Percentiles rank a stretch among this genome's conserved stretches.
Evolutionary conservation across 2,797 vertebrate species (phyloP).

Genomic region (Heterohyrax brucei): DNA sequence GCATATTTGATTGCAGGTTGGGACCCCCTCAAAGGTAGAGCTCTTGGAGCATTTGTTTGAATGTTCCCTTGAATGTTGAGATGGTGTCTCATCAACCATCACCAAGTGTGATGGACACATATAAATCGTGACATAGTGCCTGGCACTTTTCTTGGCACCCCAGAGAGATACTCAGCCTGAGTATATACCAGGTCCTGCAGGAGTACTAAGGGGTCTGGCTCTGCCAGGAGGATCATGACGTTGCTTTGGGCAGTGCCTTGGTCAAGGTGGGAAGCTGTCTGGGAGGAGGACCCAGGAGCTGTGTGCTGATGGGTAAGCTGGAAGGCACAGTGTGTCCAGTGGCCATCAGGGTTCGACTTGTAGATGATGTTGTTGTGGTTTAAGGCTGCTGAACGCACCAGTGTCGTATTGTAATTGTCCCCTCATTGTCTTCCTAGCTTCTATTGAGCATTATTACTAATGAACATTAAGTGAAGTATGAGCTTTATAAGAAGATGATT

Average conservation of each 20-base stretch:
- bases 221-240: neutral
- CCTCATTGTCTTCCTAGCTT: too few relatives aligned
- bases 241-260: neutral
- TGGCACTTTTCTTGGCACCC: neutral
- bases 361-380: constrained; percentile 92
- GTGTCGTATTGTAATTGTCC: too few relatives aligned
- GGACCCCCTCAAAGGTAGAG: neutral
- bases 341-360: constrained; percentile 92
- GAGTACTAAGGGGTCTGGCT: neutral
- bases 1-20: neutral
- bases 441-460: too few relatives aligned
- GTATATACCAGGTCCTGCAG: neutral
- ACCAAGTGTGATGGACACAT: neutral
- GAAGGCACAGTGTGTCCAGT: constrained; percentile 87
- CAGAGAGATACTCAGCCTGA: fast-evolving
- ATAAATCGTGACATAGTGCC: fast-evolving
- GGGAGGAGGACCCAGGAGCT: constrained; percentile 84
- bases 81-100: neutral
- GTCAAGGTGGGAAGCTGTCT: neutral
- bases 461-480: too few relatives aligned
- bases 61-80: neutral
- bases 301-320: constrained; percentile 91
- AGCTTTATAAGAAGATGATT: too few relatives aligned
- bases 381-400: constrained; percentile 3
- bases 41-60: neutral